phyloP scores from a whole-genome alignment of 2,888 invertebrate species.

The Adelognathus sp. region DNA sequence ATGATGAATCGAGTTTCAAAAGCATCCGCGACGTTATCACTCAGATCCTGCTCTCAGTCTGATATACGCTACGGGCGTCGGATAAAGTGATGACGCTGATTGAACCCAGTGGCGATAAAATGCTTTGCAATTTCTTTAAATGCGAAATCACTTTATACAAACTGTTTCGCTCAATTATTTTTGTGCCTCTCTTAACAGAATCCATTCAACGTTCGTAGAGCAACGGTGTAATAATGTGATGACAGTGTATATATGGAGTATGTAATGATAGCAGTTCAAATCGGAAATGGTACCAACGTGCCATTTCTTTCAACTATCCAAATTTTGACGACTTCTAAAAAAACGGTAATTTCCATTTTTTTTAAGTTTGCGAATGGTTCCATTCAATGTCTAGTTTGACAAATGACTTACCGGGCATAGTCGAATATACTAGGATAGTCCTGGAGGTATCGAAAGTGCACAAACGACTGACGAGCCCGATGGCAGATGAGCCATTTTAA shows the following conservation, averaged over 20 bases:
- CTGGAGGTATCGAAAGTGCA: slow-evolving; percentile 9
- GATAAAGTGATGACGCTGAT: not conserved
- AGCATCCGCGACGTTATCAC: not conserved
- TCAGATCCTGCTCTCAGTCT: not conserved
- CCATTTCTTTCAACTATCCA: too few species aligned
- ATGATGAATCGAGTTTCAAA: not conserved
- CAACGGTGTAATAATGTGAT: too few species aligned
- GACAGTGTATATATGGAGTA: too few species aligned
- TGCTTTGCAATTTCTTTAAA: not conserved
- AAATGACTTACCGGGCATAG: slow-evolving; percentile 40
- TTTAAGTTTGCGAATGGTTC: not conserved
- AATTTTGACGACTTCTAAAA: too few species aligned
- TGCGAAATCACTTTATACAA: not conserved
- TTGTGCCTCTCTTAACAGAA: too few species aligned
- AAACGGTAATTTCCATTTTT: too few species aligned
- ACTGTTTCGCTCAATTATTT: not conserved
- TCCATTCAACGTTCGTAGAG: too few species aligned
- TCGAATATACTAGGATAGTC: not conserved
- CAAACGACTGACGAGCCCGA: slow-evolving; percentile 30
- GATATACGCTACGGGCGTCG: not conserved
- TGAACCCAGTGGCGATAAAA: not conserved
- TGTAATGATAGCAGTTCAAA: too few species aligned
- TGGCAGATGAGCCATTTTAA: slow-evolving; percentile 24
- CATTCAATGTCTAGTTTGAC: not conserved
- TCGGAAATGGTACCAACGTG: too few species aligned